These are phyloP conservation scores for Hypomecis punctinalis DNA, from an alignment of 2,888 invertebrate genomes.

Conservation along the genomic window DNA sequence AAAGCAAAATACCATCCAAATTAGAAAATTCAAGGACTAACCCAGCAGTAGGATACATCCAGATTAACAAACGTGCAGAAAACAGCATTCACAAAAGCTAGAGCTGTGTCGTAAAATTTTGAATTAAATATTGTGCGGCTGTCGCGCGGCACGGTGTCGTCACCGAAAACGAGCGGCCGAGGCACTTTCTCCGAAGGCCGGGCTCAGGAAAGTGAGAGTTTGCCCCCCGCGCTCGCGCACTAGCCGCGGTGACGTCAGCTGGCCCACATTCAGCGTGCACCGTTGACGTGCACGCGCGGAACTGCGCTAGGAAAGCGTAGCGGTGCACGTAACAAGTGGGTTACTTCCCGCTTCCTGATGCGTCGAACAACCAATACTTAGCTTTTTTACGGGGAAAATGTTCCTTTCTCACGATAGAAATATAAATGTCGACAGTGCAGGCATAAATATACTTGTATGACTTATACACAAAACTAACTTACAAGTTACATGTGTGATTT, in stretches of 20 bases:
- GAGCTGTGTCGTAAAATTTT: background rate
- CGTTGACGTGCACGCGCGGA: constrained; percentile 47
- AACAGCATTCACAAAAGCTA: background rate
- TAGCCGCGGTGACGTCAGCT: constrained; percentile 13
- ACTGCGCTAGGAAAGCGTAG: constrained; percentile 66
- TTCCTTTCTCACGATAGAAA: background rate
- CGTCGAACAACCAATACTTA: constrained; percentile 26
- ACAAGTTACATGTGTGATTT: too few species aligned
- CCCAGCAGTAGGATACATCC: too few species aligned
- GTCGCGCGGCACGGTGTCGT: constrained; percentile 30
- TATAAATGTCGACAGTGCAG: background rate
- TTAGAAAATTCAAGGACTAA: too few species aligned
- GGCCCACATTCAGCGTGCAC: constrained; percentile 10
- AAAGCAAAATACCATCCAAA: too few species aligned
- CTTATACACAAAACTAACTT: too few species aligned
- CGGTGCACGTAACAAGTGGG: constrained; percentile 71
- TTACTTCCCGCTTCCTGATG: constrained; percentile 77
- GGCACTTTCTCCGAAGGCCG: constrained; percentile 38
- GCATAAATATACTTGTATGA: too few species aligned
- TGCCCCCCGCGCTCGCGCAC: constrained; percentile 18
- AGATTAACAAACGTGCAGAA: background rate
- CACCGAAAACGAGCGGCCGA: constrained; percentile 20
- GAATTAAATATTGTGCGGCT: constrained; percentile 5
- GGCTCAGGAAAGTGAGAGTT: constrained; percentile 53
- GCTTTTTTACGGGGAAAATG: constrained; percentile 61